Conservation (phyloP, 2,113 vertebrate species). For the Peromyscus maniculatus region DNA sequence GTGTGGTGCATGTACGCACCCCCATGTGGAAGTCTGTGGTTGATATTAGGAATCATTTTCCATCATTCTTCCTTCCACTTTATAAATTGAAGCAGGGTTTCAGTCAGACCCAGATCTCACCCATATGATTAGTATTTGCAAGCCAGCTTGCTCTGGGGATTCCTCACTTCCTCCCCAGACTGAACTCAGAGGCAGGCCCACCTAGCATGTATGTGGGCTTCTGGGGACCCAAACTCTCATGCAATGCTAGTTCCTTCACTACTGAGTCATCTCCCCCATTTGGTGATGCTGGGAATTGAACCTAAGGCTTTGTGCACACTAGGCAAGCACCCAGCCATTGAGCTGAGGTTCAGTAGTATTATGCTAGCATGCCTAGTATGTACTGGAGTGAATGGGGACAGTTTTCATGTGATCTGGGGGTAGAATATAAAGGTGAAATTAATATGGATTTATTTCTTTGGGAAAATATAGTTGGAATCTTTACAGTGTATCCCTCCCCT, state of each 20-base stretch:
- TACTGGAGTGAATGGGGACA: neutral
- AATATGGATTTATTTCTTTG: constrained; percentile 51
- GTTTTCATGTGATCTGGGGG: neutral
- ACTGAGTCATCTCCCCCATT: neutral
- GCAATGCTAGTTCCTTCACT: neutral
- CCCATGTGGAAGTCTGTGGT: neutral
- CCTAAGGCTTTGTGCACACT: neutral
- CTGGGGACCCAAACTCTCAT: neutral
- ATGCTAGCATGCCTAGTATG: neutral
- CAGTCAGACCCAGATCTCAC: neutral
- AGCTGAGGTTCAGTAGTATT: constrained; percentile 1
- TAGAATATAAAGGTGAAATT: constrained; percentile 31
- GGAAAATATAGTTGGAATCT: constrained; percentile 18
- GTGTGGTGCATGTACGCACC: neutral
- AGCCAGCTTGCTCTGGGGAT: neutral
- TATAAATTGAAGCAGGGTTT: neutral
- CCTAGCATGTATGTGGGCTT: neutral
- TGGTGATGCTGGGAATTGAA: neutral
- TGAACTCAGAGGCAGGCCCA: too few species aligned
- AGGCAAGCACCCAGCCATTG: neutral
- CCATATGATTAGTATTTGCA: neutral
- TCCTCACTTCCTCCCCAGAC: neutral
- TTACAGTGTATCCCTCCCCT: neutral
- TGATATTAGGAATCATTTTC: neutral
- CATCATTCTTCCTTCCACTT: neutral